Percentiles rank a stretch among this genome's conserved stretches.
These are phyloP conservation scores for Mormyrus lacerda DNA, from an alignment of 2,113 vertebrate genomes.

Conservation along the genomic window DNA sequence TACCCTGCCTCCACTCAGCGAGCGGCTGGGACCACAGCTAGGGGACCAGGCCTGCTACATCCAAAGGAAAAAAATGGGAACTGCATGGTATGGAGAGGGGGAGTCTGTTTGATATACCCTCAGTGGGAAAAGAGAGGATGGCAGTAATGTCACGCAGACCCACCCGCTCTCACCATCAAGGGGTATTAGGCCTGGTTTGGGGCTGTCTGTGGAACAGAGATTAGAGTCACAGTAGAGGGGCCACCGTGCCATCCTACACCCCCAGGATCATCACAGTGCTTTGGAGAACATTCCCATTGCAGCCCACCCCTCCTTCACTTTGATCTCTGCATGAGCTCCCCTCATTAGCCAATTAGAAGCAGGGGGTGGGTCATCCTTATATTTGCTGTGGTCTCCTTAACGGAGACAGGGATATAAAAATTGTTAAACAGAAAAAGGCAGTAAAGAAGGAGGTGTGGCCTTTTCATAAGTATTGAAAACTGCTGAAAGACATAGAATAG, in stretches of 20 bases:
- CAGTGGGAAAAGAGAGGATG: background rate
- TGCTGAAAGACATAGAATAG: background rate
- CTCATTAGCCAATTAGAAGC: conserved; percentile 15
- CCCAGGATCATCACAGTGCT: background rate
- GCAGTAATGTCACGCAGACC: background rate
- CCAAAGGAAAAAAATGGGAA: background rate
- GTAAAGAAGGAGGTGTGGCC: background rate
- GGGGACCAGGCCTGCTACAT: background rate
- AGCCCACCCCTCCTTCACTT: background rate
- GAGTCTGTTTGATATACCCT: background rate
- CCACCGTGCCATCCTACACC: background rate
- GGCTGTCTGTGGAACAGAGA: conserved; percentile 17
- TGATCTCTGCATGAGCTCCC: conserved; percentile 6
- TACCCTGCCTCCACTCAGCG: background rate
- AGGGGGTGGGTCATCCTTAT: background rate
- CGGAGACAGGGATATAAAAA: background rate
- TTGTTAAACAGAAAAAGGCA: background rate
- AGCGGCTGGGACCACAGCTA: background rate
- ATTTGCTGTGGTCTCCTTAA: background rate
- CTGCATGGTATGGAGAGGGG: background rate
- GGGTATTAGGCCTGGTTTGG: background rate
- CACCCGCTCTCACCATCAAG: background rate
- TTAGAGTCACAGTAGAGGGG: conserved; percentile 7
- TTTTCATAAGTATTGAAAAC: background rate
- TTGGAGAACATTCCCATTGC: conserved; percentile 1